These are phyloP conservation scores for Trichomalopsis sarcophagae DNA, from an alignment of 1,140 invertebrate genomes.

Conservation along the genomic window DNA sequence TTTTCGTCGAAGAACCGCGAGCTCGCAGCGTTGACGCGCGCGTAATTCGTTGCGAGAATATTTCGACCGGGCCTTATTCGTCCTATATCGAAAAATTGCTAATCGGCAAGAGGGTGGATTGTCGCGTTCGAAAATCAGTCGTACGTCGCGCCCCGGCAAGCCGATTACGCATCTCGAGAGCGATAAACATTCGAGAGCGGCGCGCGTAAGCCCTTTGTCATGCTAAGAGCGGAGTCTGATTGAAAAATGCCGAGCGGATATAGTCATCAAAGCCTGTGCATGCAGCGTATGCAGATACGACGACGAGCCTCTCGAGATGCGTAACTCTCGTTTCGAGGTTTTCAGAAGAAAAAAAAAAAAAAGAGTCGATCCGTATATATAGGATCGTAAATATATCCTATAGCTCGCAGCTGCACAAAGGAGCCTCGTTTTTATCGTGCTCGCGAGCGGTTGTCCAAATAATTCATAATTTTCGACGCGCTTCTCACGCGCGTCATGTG, in stretches of 20 bases:
- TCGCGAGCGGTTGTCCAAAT: constrained; percentile 5
- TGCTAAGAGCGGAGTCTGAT: neutral
- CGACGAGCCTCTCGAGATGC: too few relatives aligned
- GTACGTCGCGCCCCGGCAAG: constrained; percentile 45
- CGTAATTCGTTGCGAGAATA: neutral
- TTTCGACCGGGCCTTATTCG: too few relatives aligned
- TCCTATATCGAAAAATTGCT: constrained; percentile 53
- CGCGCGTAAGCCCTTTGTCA: neutral
- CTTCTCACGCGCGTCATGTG: neutral
- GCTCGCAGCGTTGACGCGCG: neutral
- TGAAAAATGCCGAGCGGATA: constrained; percentile 32
- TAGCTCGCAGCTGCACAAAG: neutral
- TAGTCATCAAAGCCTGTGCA: neutral
- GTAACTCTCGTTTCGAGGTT: too few relatives aligned
- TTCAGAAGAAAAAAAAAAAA: too few relatives aligned
- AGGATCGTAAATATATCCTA: neutral
- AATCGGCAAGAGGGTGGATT: constrained; percentile 63
- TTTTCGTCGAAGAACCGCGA: constrained; percentile 52
- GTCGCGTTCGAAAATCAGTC: constrained; percentile 51
- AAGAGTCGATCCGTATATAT: too few relatives aligned
- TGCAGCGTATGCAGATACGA: neutral
- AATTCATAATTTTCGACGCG: constrained; percentile 15
- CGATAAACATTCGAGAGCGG: constrained; percentile 25
- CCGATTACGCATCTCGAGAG: constrained; percentile 39
- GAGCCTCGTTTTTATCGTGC: neutral